Percentiles rank a stretch among this genome's conserved stretches.
phyloP scores from a whole-genome alignment of 2,888 invertebrate genomes.

The Agrochola circellaris region DNA sequence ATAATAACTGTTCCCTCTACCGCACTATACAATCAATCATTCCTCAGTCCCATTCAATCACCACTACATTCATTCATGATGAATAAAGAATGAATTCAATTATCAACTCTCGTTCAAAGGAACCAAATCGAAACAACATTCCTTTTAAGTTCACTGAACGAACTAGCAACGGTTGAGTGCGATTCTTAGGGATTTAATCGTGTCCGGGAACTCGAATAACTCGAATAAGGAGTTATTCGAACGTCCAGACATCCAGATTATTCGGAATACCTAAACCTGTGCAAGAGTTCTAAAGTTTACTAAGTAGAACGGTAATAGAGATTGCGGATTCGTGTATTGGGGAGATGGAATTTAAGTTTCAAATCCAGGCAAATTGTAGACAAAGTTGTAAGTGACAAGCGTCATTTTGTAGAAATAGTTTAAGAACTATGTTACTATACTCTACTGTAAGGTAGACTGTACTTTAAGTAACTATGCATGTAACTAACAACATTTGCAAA shows the following conservation, averaged over 20 bases:
- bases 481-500: not conserved
- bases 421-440: not conserved
- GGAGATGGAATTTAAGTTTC: conserved; percentile 42
- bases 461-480: not conserved
- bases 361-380: conserved; percentile 27
- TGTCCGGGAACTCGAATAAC: conserved; percentile 16
- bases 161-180: conserved; percentile 34
- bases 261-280: conserved; percentile 29
- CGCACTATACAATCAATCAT: conserved; percentile 32
- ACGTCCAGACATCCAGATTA: conserved; percentile 27
- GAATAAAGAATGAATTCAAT: conserved; percentile 51
- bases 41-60: conserved; percentile 44
- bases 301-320: conserved; percentile 27
- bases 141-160: conserved; percentile 38
- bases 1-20: conserved; percentile 2
- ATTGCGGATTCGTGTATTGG: conserved; percentile 33
- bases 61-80: conserved; percentile 41
- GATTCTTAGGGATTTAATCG: conserved; percentile 39
- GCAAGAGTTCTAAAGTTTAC: conserved; percentile 30
- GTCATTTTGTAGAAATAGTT: conserved; percentile 17
- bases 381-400: conserved; percentile 30
- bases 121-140: conserved; percentile 50
- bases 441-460: not conserved
- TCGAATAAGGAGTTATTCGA: conserved; percentile 20
- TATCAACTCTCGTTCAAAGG: conserved; percentile 45